Conservation (phyloP, 2,888 invertebrate genomes). For the Tinea semifulvella region DNA sequence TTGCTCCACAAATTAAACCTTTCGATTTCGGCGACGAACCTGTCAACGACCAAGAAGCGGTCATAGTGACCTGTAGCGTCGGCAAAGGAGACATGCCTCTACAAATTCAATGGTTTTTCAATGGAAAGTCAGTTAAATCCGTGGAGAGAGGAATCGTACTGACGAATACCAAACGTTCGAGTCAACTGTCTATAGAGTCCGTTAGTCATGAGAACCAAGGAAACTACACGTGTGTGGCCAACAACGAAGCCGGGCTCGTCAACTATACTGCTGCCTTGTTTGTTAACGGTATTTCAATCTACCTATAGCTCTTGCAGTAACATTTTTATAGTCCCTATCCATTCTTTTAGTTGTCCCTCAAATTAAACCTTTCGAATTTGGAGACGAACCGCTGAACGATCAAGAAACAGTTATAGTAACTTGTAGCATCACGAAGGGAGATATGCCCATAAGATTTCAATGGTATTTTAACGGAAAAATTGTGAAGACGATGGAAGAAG, state of each 20-base stretch:
- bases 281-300: conserved; percentile 49
- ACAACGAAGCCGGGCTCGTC: conserved; percentile 65
- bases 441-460: conserved; percentile 72
- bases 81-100: conserved; percentile 82
- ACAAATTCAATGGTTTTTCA: conserved; percentile 76
- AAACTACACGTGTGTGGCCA: conserved; percentile 70
- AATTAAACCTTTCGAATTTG: conserved; percentile 77
- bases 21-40: conserved; percentile 76
- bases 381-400: conserved; percentile 72
- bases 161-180: conserved; percentile 65
- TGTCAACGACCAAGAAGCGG: conserved; percentile 73
- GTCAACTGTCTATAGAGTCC: conserved; percentile 70
- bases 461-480: conserved; percentile 72
- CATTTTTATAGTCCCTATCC: conserved; percentile 15
- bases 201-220: conserved; percentile 69
- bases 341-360: conserved; percentile 70
- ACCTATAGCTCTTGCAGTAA: too few species aligned
- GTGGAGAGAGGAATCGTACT: conserved; percentile 63
- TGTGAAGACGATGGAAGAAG: conserved; percentile 48
- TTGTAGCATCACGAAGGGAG: conserved; percentile 80
- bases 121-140: conserved; percentile 44
- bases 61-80: conserved; percentile 75
- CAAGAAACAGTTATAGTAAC: conserved; percentile 75
- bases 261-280: conserved; percentile 64
- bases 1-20: conserved; percentile 75